phyloP scores from a whole-genome alignment of 2,888 invertebrate species.

The Perizoma flavofasciatum region DNA sequence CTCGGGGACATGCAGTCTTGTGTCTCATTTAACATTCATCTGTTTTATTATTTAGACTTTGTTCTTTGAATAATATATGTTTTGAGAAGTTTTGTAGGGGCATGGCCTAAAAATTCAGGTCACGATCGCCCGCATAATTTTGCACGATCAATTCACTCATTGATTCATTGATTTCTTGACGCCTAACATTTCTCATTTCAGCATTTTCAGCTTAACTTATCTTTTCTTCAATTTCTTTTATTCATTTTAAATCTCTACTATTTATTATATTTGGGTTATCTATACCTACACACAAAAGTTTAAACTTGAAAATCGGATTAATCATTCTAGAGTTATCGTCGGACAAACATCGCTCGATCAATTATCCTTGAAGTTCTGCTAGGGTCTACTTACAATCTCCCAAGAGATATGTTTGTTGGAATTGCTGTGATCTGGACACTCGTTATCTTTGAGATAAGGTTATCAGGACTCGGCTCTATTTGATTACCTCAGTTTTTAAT shows the following conservation, averaged over 20 bases:
- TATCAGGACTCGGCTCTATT: constrained; percentile 18
- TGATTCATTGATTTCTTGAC: constrained; percentile 13
- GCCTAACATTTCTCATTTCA: constrained; percentile 8
- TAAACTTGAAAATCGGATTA: too few relatives aligned
- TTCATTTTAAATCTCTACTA: too few relatives aligned
- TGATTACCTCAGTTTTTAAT: constrained; percentile 7
- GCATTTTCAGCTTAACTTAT: background rate
- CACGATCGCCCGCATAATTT: constrained; percentile 22
- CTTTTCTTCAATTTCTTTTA: background rate
- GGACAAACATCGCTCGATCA: too few relatives aligned
- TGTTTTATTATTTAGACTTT: background rate
- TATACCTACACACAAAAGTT: too few relatives aligned
- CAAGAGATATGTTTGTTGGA: constrained; percentile 9
- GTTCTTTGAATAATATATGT: background rate
- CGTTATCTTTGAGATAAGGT: constrained; percentile 22
- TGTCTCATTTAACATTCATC: background rate
- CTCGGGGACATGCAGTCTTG: constrained; percentile 22
- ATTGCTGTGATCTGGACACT: constrained; percentile 13
- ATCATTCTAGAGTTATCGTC: too few relatives aligned
- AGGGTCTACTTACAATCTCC: constrained; percentile 2
- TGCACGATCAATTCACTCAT: constrained; percentile 14
- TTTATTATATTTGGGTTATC: background rate
- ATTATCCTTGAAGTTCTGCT: constrained; percentile 9
- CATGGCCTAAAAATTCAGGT: constrained; percentile 16
- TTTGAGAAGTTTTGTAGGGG: too few relatives aligned